Evolutionary conservation across 1,140 invertebrate species (phyloP).

Genomic region (Pseudomyrmex gracilis): DNA sequence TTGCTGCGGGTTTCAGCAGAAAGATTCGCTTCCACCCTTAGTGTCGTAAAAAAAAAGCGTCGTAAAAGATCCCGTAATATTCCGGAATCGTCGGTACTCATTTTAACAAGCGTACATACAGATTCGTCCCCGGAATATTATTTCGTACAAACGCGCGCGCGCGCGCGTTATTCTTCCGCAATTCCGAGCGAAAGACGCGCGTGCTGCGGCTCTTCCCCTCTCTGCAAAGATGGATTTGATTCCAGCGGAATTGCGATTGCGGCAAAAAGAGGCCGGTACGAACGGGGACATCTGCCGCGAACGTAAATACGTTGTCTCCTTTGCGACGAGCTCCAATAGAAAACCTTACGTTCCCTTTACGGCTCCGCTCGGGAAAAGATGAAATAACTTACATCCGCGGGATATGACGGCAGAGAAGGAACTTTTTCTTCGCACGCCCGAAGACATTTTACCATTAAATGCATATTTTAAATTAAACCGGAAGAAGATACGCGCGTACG

Average conservation of each 20-base stretch:
- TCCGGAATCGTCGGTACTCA: slow-evolving; percentile 1
- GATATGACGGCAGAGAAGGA: background rate
- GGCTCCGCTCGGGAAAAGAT: slow-evolving; percentile 14
- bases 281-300: slow-evolving; percentile 1
- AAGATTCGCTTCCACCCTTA: slow-evolving; percentile 9
- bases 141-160: slow-evolving; percentile 31
- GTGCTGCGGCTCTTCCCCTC: too few relatives aligned
- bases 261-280: background rate
- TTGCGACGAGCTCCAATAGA: slow-evolving; percentile 49
- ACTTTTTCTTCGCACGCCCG: slow-evolving; percentile 40
- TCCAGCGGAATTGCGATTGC: slow-evolving; percentile 39
- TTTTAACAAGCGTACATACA: slow-evolving; percentile 19
- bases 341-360: slow-evolving; percentile 35
- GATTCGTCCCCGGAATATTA: slow-evolving; percentile 12
- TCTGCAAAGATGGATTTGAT: slow-evolving; percentile 41
- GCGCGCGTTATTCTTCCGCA: slow-evolving; percentile 8
- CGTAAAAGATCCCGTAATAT: slow-evolving; percentile 56
- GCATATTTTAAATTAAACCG: slow-evolving; percentile 60
- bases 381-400: slow-evolving; percentile 55
- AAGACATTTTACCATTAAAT: slow-evolving; percentile 53
- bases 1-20: background rate
- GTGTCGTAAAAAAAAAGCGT: slow-evolving; percentile 41
- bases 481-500: slow-evolving; percentile 8
- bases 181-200: background rate
- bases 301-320: slow-evolving; percentile 50